Base-by-base conservation (phyloP, 2,113 vertebrate genomes). In the Heteronetta atricapilla region DNA sequence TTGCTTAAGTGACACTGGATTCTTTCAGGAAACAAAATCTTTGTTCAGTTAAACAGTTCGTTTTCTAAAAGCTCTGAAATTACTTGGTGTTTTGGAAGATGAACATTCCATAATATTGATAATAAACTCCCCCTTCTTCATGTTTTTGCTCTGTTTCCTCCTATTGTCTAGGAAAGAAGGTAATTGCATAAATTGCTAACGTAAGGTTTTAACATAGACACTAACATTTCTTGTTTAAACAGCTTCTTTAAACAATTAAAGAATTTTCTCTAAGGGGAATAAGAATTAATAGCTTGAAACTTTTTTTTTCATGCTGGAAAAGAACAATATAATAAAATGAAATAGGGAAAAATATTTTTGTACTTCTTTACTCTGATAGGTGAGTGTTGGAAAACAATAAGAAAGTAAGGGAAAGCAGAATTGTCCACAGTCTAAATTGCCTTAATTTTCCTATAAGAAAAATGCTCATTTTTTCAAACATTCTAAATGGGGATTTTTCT, bases 1-100 rank as follows among this genome's bases (percentile, higher is more conserved):
- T 75, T 75, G 72, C 26, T 86, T 83, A 82, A 88, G 13, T 33
- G 18, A 81, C 72, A 86, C 36, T 19, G n/a, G 88, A 67, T 63
- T 63, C 59, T 88, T 95, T 76, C 74, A 94, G 58, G 38, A 77
- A 95, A 59, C 46, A 48, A 64, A 66, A 20, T 55, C 36, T 94
- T 86, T 88, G 55, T 91, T 95, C 67, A 55, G 46, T 73, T 53
- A 89, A 93, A 87, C 16, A 87, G 55, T 40, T 83, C 18, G 11
- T 80, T 73, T 83, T 88, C 46, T 59, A 67, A 94, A 91, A 83
- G 56, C 58, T 70, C 84, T 67, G 40, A 91, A 92, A 73, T 87
- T 28, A 69, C 40, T 44, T 36, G 28, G 2, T 82, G 12, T 50
- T 84, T 85, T 73, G 40, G 69, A 89, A 87, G 89, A 42, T 59